Evolutionary conservation across 2,888 invertebrate species (phyloP).

Genomic region (Euzetes globulus): DNA sequence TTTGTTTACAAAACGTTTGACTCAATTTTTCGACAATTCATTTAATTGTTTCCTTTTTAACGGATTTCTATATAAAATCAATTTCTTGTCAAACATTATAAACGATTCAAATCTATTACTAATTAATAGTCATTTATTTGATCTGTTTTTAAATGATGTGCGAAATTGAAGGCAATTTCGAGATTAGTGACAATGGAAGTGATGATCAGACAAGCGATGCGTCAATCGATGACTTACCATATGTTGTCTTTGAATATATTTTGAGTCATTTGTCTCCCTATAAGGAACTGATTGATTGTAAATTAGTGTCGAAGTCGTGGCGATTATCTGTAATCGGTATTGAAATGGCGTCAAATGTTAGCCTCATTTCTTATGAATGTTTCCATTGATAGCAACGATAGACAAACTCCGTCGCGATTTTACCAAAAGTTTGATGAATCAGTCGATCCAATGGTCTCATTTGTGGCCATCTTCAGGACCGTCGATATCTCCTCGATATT

Average conservation of each 20-base stretch:
- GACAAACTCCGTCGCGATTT: constrained; percentile 38
- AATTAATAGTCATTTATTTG: no score
- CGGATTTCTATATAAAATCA: no score
- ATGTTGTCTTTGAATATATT: constrained; percentile 88
- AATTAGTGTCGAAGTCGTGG: constrained; percentile 80
- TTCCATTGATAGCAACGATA: constrained; percentile 35
- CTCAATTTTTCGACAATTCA: no score
- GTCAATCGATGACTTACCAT: constrained; percentile 65
- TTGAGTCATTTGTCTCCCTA: constrained; percentile 81
- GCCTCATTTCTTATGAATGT: not conserved
- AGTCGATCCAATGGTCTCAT: constrained; percentile 38
- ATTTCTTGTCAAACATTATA: no score
- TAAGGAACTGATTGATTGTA: constrained; percentile 75
- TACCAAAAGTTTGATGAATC: constrained; percentile 36
- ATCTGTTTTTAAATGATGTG: not conserved
- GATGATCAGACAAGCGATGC: not conserved
- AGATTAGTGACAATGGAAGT: not conserved
- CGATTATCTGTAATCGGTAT: constrained; percentile 70
- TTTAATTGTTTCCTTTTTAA: no score
- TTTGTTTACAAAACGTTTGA: no score
- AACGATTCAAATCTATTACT: no score
- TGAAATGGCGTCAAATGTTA: constrained; percentile 40
- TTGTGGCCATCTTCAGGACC: constrained; percentile 54
- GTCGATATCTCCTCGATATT: constrained; percentile 81
- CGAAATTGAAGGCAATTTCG: not conserved